Conservation (phyloP, 2,888 invertebrate species). For the Drosophila meridionalis region DNA sequence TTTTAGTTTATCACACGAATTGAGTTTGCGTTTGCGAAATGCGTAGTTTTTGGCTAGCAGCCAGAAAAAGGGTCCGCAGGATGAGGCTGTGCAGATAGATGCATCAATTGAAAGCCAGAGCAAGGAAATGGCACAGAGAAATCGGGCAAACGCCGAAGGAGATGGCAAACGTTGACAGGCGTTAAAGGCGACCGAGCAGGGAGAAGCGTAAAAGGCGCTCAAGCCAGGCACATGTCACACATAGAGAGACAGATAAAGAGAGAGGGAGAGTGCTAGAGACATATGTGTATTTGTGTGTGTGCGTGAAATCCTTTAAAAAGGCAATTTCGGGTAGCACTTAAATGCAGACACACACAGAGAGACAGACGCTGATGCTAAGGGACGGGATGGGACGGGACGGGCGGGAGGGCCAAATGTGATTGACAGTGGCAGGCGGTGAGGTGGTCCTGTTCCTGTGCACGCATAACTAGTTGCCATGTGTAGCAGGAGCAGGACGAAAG, state of each 20-base stretch:
- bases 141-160: slow-evolving; percentile 45
- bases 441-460: slow-evolving; percentile 35
- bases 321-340: slow-evolving; percentile 80
- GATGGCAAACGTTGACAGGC: slow-evolving; percentile 62
- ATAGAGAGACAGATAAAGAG: slow-evolving; percentile 29
- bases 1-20: slow-evolving; percentile 78
- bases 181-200: slow-evolving; percentile 60
- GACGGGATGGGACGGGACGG: slow-evolving; percentile 18
- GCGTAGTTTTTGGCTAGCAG: slow-evolving; percentile 61
- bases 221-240: slow-evolving; percentile 44
- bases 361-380: slow-evolving; percentile 23
- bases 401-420: slow-evolving; percentile 34
- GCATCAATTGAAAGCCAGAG: slow-evolving; percentile 68
- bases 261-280: slow-evolving; percentile 6
- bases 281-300: slow-evolving; percentile 48
- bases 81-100: slow-evolving; percentile 56
- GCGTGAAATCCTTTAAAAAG: slow-evolving; percentile 80
- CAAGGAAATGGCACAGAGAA: slow-evolving; percentile 57
- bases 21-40: slow-evolving; percentile 72
- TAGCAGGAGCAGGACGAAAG: neutral
- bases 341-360: slow-evolving; percentile 70
- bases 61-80: slow-evolving; percentile 19
- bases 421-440: slow-evolving; percentile 24
- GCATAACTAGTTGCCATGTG: slow-evolving; percentile 53
- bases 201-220: slow-evolving; percentile 31